These are phyloP conservation scores for Sebastolobus altivelis DNA, from an alignment of 2,797 vertebrate genomes.

Conservation along the genomic window DNA sequence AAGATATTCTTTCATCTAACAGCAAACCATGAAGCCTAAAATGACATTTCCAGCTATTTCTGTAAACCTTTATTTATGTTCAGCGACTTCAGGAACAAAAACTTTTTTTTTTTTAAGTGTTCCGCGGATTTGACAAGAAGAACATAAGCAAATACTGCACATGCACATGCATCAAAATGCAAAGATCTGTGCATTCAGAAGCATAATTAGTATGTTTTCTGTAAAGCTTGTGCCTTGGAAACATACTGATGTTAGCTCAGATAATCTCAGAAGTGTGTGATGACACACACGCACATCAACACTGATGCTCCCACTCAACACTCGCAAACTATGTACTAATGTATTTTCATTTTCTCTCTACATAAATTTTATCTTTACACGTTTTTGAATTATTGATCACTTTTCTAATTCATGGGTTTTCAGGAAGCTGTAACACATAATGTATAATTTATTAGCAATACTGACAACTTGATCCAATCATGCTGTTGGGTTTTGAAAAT, in stretches of 20 bases:
- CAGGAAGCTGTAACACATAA: not conserved
- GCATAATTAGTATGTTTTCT: not conserved
- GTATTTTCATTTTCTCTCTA: not conserved
- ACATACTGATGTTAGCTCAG: not conserved
- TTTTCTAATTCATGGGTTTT: not conserved
- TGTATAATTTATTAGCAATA: constrained; percentile 27
- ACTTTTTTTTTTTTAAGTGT: not conserved
- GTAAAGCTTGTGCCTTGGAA: not conserved
- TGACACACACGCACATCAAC: not conserved
- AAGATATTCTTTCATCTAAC: not conserved
- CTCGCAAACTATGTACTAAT: not conserved
- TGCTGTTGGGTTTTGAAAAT: not conserved
- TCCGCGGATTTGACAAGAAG: not conserved
- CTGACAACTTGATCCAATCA: constrained; percentile 11
- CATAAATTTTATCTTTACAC: not conserved
- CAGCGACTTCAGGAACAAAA: not conserved
- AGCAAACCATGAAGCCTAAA: not conserved
- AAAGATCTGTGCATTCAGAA: not conserved
- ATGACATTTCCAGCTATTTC: not conserved
- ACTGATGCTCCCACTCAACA: not conserved
- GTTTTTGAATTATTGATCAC: not conserved
- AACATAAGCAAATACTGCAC: not conserved
- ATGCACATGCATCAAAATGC: constrained; percentile 8
- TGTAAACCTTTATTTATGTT: not conserved
- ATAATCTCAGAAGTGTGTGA: not conserved